A percentile compares a stretch with the other conserved stretches of the same genome.
These are phyloP conservation scores for Lymantria monacha DNA, from an alignment of 2,888 invertebrate genomes.

Conservation along the genomic window DNA sequence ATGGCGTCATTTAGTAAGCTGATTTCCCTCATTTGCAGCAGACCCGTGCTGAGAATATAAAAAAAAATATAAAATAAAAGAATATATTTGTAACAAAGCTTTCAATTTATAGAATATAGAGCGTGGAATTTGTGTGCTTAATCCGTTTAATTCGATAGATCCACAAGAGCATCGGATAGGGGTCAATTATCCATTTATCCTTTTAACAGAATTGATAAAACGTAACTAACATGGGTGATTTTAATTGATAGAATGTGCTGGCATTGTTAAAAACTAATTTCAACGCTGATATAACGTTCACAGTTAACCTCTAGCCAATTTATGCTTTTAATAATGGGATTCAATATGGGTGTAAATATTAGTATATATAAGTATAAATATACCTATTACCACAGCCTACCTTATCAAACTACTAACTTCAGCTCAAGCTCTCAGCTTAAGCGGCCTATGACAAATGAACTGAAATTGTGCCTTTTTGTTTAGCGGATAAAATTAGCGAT, in stretches of 20 bases:
- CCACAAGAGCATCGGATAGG: slow-evolving; percentile 70
- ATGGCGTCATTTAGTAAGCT: no score
- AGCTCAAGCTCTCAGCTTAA: no score
- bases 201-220: slow-evolving; percentile 82
- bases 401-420: no score
- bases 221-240: slow-evolving; percentile 74
- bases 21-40: no score
- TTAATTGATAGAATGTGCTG: slow-evolving; percentile 75
- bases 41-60: no score
- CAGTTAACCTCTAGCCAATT: slow-evolving; percentile 39
- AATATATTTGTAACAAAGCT: slow-evolving; percentile 22
- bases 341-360: no score
- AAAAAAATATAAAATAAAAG: no score
- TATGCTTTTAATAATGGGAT: slow-evolving; percentile 1
- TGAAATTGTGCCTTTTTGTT: no score
- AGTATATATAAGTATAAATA: no score
- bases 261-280: slow-evolving; percentile 69
- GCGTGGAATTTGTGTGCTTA: slow-evolving; percentile 63
- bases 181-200: slow-evolving; percentile 83
- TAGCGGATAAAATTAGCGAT: no score
- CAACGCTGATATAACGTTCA: slow-evolving; percentile 46
- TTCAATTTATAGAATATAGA: slow-evolving; percentile 42
- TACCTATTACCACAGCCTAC: no score
- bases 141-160: slow-evolving; percentile 75
- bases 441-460: no score